Evolutionary conservation across 2,888 invertebrate species (phyloP).

Genomic region (Dexiosoma caninum): DNA sequence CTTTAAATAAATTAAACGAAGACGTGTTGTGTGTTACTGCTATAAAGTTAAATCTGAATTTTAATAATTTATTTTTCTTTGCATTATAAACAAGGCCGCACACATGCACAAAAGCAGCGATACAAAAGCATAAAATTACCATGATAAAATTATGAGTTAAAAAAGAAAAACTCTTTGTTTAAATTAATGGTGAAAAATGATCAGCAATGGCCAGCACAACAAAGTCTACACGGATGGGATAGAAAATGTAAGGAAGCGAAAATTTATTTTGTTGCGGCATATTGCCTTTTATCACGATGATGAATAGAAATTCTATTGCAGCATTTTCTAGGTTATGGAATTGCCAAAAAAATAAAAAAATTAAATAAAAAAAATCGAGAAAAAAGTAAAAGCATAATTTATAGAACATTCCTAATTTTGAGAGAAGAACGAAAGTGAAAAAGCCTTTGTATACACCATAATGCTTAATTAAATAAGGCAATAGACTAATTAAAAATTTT

Average conservation of each 20-base stretch:
- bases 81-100: conserved; percentile 26
- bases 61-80: conserved; percentile 42
- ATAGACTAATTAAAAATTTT: conserved; percentile 31
- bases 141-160: conserved; percentile 27
- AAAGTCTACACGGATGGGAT: conserved; percentile 4
- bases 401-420: neutral
- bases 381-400: conserved; percentile 32
- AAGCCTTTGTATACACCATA: conserved; percentile 1
- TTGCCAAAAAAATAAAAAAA: no score
- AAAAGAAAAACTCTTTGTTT: conserved; percentile 35
- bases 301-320: neutral
- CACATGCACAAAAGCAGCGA: neutral
- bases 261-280: neutral
- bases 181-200: conserved; percentile 55
- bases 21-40: conserved; percentile 18
- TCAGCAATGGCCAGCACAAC: conserved; percentile 42
- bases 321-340: neutral
- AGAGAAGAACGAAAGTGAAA: neutral
- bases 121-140: neutral
- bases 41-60: conserved; percentile 51
- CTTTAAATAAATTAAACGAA: conserved; percentile 35
- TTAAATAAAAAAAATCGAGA: neutral
- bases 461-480: conserved; percentile 35
- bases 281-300: neutral
- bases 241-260: neutral